Base-by-base conservation (phyloP, 1,140 invertebrate species). In the Diuraphis noxia region DNA sequence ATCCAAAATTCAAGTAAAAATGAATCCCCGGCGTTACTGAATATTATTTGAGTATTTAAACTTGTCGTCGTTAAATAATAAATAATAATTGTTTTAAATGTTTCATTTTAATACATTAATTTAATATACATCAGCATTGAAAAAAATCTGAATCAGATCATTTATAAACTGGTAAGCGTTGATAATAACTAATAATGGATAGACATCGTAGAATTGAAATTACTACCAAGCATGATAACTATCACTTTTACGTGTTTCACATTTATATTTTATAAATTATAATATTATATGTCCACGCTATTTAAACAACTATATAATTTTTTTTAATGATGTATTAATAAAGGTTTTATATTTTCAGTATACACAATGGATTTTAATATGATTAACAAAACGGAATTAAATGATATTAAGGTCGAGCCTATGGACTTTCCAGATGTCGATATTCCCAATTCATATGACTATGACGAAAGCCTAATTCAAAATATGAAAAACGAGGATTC, bases 41-140 rank as follows among this genome's bases (percentile, higher is more conserved):
- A 46, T 86, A 21, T 86, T 86, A 34, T 86, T n/a, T 36, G 30
- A 86, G 43, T 49, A 86, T 49, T 86, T 86, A 34, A 85, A 86
- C 41, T 49, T 86, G 49, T 86, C 84, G 84, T 49, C 84, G 41
- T 46, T 86, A 86, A 86, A 36, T 34, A n/a, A n/a, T n/a, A n/a
- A n/a, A n/a, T n/a, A n/a, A n/a, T n/a, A 13, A n/a, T 43, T 84
- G 56, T 30, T n/a, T n/a, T 84, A n/a, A n/a, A n/a, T n/a, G 6
- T 82, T 1, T 82, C 30, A n/a, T 41, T 17, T 9, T n/a, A n/a
- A 30, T 40, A 43, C 43, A n/a, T 63, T 63, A 25, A n/a, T 41
- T 19, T 0, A 84, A 34, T 84, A 36, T 43, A 1, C 21, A 30
- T 21, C 10, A 41, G 13, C 13, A 13, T 41, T 40, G 9, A 82